phyloP scores from a whole-genome alignment of 1,140 invertebrate genomes.

The Diuraphis noxia region DNA sequence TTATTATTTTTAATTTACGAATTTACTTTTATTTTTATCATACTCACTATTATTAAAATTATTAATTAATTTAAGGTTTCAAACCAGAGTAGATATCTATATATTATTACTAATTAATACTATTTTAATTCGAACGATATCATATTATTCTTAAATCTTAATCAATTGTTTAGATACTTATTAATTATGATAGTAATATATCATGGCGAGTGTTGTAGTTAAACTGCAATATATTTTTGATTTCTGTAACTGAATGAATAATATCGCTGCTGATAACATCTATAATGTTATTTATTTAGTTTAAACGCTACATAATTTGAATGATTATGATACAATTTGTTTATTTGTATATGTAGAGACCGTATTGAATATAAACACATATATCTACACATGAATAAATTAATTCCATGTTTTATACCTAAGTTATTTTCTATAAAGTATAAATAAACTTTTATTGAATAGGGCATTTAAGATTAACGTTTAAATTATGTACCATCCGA shows the following conservation, averaged over 20 bases:
- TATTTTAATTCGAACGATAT: background rate
- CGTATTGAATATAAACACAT: background rate
- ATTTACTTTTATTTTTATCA: too few relatives aligned
- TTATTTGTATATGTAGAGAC: background rate
- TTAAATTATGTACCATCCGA: background rate
- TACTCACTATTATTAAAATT: background rate
- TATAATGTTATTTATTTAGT: too few relatives aligned
- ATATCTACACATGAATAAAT: background rate
- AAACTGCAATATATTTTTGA: background rate
- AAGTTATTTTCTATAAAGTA: background rate
- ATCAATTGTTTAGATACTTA: background rate
- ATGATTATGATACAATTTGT: background rate
- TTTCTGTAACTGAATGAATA: background rate
- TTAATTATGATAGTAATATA: background rate
- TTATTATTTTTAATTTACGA: too few relatives aligned
- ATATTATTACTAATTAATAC: background rate
- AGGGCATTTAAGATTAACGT: background rate
- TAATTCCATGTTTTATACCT: background rate
- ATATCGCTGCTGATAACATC: background rate
- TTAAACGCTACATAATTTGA: background rate
- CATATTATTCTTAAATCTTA: background rate
- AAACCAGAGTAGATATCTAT: background rate
- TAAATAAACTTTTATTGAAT: background rate
- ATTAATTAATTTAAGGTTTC: background rate
- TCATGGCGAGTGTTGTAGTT: background rate